Evolutionary conservation across 1,140 invertebrate species (phyloP).

Genomic region (Heliconius hermathena): DNA sequence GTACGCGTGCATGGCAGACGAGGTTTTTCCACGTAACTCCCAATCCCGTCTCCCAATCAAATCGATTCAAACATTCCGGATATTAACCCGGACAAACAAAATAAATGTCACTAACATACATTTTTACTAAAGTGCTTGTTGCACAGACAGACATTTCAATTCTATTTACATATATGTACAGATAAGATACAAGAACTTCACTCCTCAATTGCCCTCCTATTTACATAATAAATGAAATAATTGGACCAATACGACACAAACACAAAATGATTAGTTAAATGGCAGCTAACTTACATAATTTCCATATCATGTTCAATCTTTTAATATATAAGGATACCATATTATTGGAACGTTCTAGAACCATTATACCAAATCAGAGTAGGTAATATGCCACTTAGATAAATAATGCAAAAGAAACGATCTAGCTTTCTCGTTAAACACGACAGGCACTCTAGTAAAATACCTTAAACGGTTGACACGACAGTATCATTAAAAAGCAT

Average conservation of each 20-base stretch:
- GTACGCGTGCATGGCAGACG: too few relatives aligned
- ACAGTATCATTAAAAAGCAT: constrained; percentile 30
- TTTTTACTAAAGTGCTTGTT: too few relatives aligned
- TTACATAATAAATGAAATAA: background rate
- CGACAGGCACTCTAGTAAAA: constrained; percentile 37
- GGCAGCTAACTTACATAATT: background rate
- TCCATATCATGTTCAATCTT: background rate
- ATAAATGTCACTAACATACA: too few relatives aligned
- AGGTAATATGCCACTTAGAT: constrained; percentile 25
- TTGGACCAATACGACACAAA: background rate
- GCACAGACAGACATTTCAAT: too few relatives aligned
- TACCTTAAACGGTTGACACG: constrained; percentile 34
- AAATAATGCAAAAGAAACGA: constrained; percentile 38
- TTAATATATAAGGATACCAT: background rate
- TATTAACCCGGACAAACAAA: too few relatives aligned
- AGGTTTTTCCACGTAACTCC: too few relatives aligned
- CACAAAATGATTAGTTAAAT: background rate
- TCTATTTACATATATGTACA: background rate
- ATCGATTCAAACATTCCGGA: too few relatives aligned
- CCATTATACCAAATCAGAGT: constrained; percentile 23
- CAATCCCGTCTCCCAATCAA: too few relatives aligned
- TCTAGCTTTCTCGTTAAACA: constrained; percentile 35
- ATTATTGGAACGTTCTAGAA: constrained; percentile 12
- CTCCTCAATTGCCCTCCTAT: background rate
- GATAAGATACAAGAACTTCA: background rate